Percentiles rank a stretch among this genome's conserved stretches.
Conservation (phyloP, 2,113 vertebrate species). For the Hippolais icterina region DNA sequence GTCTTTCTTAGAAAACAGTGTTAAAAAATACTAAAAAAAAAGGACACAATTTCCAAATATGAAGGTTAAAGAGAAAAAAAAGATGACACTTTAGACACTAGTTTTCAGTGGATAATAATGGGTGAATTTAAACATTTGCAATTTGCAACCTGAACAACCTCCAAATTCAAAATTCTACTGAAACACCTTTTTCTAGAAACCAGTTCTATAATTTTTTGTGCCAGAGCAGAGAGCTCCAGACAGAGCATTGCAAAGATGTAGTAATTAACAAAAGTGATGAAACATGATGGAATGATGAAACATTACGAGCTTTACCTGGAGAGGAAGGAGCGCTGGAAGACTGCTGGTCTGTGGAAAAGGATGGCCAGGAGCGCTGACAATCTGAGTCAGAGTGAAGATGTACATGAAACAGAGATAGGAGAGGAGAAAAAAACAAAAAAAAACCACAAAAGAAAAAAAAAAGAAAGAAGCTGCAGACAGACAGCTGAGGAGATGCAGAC, state of each 20-base stretch:
- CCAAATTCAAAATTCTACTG: background rate
- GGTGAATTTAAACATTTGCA: background rate
- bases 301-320: constrained; percentile 75
- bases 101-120: background rate
- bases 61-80: background rate
- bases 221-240: background rate
- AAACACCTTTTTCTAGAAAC: background rate
- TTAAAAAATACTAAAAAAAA: background rate
- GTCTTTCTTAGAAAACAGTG: background rate
- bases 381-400: constrained; percentile 73
- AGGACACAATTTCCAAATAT: background rate
- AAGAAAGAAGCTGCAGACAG: background rate
- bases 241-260: background rate
- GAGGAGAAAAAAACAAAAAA: background rate
- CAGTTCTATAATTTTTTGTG: background rate
- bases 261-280: background rate
- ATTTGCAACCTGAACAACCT: background rate
- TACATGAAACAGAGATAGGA: constrained; percentile 23
- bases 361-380: constrained; percentile 83
- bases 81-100: background rate
- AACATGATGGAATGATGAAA: constrained; percentile 33
- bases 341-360: constrained; percentile 78
- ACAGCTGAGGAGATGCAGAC: constrained; percentile 18
- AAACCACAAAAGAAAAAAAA: background rate
- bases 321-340: constrained; percentile 73